A percentile compares a stretch with the other conserved stretches of the same genome.
Conservation (phyloP, 2,888 invertebrate genomes). For the Harpalus rufipes region DNA sequence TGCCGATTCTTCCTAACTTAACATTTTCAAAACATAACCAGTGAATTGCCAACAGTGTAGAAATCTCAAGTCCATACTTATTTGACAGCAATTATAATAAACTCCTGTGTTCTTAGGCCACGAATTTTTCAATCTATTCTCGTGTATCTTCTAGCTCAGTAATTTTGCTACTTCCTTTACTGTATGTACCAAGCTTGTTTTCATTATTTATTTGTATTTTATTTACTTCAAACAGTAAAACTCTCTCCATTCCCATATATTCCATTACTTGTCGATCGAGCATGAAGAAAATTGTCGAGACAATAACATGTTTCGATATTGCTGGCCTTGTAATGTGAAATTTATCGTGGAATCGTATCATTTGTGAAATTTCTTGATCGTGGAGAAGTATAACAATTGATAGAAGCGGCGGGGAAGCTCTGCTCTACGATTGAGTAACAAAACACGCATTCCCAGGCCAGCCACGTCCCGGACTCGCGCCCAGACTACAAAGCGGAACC, state of each 20-base stretch:
- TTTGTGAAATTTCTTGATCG: slow-evolving; percentile 26
- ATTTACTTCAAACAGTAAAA: not conserved
- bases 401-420: slow-evolving; percentile 15
- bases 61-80: too few relatives aligned
- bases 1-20: too few relatives aligned
- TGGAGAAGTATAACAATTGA: slow-evolving; percentile 49
- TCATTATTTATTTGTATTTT: not conserved
- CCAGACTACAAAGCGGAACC: slow-evolving; percentile 29
- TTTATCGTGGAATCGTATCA: slow-evolving; percentile 43
- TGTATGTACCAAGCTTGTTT: too few relatives aligned
- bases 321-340: slow-evolving; percentile 45
- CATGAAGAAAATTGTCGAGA: not conserved
- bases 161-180: too few relatives aligned
- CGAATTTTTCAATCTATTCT: too few relatives aligned
- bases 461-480: slow-evolving; percentile 13
- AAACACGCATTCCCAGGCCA: slow-evolving; percentile 43
- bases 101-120: too few relatives aligned
- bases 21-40: too few relatives aligned
- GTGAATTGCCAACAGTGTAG: too few relatives aligned
- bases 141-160: too few relatives aligned
- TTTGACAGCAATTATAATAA: too few relatives aligned
- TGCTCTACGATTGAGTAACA: slow-evolving; percentile 31
- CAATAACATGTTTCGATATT: slow-evolving; percentile 13
- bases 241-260: not conserved
- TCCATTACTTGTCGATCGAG: slow-evolving; percentile 3